A percentile compares a stretch with the other conserved stretches of the same genome.
Evolutionary conservation across 1,140 invertebrate genomes (phyloP).

Genomic region (Diachasmimorpha longicaudata): DNA sequence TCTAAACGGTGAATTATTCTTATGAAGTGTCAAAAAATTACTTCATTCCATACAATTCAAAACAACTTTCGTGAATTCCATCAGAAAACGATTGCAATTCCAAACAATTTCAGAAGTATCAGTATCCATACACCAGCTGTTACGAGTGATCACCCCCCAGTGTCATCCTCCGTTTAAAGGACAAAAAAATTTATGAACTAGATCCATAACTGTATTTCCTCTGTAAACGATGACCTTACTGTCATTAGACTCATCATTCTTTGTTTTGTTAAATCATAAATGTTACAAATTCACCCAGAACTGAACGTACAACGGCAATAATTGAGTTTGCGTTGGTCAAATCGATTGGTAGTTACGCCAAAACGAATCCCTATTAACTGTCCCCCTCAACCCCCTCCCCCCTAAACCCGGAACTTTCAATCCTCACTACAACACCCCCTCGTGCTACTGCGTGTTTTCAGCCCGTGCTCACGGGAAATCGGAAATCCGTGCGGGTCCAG

Average conservation of each 20-base stretch:
- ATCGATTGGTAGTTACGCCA: constrained; percentile 3
- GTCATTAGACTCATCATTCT: not conserved
- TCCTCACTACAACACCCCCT: not conserved
- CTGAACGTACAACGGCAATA: constrained; percentile 3
- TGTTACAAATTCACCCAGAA: not conserved
- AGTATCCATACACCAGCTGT: too few relatives aligned
- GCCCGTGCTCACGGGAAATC: not conserved
- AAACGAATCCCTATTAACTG: constrained; percentile 16
- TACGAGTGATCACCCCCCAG: too few relatives aligned
- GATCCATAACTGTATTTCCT: not conserved
- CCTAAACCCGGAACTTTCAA: not conserved
- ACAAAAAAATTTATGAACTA: not conserved
- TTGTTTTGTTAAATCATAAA: constrained; percentile 9
- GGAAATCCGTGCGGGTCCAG: constrained; percentile 13
- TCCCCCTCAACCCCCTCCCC: not conserved
- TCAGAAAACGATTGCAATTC: too few relatives aligned
- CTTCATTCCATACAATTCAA: too few relatives aligned
- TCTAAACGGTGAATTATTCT: too few relatives aligned
- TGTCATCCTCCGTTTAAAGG: not conserved
- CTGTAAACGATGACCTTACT: not conserved
- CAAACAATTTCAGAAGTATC: too few relatives aligned
- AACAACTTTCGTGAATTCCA: too few relatives aligned
- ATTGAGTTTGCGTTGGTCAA: constrained; percentile 9
- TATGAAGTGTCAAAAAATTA: too few relatives aligned
- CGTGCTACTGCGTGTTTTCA: not conserved